phyloP scores from a whole-genome alignment of 2,113 vertebrate genomes.

The Epinephelus cyanopodus region DNA sequence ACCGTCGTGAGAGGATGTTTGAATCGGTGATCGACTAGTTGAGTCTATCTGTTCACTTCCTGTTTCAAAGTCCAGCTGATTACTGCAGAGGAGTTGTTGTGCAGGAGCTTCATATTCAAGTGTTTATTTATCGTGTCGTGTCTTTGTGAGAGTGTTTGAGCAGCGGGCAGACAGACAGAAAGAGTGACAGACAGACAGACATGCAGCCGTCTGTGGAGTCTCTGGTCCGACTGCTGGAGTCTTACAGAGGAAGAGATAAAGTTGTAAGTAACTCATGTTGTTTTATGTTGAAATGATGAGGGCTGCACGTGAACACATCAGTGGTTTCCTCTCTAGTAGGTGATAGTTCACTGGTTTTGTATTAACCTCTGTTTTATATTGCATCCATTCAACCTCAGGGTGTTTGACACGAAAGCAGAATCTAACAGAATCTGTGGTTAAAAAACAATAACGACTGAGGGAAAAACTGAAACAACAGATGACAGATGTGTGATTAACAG shows the following conservation, averaged over 20 bases:
- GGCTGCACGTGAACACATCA: not conserved
- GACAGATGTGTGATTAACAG: too few relatives aligned
- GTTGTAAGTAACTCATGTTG: constrained; percentile 84
- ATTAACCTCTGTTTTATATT: not conserved
- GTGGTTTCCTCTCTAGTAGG: not conserved
- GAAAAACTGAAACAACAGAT: not conserved
- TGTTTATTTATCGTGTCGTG: not conserved
- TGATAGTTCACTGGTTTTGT: not conserved
- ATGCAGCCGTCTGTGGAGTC: constrained; percentile 84
- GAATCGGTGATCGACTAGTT: constrained; percentile 51
- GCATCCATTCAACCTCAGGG: not conserved
- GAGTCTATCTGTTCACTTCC: constrained; percentile 57
- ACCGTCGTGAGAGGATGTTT: not conserved
- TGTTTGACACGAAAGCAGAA: not conserved
- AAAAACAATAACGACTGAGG: not conserved
- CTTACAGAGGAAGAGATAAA: constrained; percentile 92
- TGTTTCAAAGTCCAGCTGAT: constrained; percentile 71
- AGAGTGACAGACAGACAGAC: constrained; percentile 8
- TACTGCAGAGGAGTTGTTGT: not conserved
- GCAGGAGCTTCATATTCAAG: not conserved
- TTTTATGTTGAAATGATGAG: not conserved
- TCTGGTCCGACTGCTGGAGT: constrained; percentile 87
- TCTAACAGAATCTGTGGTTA: not conserved
- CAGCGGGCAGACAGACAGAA: constrained; percentile 45
- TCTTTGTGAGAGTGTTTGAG: not conserved